Base-by-base conservation (phyloP, 2,797 vertebrate genomes). In the Emys orbicularis region DNA sequence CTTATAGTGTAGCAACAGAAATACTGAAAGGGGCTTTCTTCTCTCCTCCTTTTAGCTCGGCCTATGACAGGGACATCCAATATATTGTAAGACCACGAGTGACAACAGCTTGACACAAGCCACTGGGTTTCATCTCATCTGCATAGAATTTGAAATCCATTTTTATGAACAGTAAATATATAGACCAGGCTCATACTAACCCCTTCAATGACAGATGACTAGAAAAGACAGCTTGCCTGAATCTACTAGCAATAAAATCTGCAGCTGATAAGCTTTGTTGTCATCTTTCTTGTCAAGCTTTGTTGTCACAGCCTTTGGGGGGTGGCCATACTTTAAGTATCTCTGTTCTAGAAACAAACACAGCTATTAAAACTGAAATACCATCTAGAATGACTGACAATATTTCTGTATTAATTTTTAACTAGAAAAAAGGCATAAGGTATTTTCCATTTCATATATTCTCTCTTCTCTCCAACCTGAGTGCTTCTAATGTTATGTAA, bases 351-450 rank as follows among this genome's bases (percentile, higher is more conserved):
- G 37, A n/a, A 59, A 76, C 86, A 79, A 1, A 56, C 59, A 41
- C 6, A 65, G 21, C 59, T 53, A 72, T 2, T 7, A 83, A 91
- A 83, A 88, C 74, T 3, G 31, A 41, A 47, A 91, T 12, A 31
- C 27, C 4, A 80, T 1, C 25, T n/a, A 37, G 1, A 84, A 13
- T 5, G 7, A 41, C 0, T 50, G 34, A 1, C 4, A 86, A 25
- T 15, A 16, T 52, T 68, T 3, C 52, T 19, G 29, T 13, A 0
- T 49, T 49, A 31, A 47, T 49, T 16, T 57, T 76, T 47, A 53
- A 72, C 47, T 88, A 47, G 3, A 68, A 18, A 72, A 65, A 92
- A 84, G 2, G 56, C 52, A 77, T 37, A 37, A 5, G 16, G 3
- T 44, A 27, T 37, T 2, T 59, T 96, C 87, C 1, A 59, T 77